Evolutionary conservation across 1,140 invertebrate species (phyloP), one percentile per base, ranked within the genome.

Genomic region (Nomia melanderi): DNA sequence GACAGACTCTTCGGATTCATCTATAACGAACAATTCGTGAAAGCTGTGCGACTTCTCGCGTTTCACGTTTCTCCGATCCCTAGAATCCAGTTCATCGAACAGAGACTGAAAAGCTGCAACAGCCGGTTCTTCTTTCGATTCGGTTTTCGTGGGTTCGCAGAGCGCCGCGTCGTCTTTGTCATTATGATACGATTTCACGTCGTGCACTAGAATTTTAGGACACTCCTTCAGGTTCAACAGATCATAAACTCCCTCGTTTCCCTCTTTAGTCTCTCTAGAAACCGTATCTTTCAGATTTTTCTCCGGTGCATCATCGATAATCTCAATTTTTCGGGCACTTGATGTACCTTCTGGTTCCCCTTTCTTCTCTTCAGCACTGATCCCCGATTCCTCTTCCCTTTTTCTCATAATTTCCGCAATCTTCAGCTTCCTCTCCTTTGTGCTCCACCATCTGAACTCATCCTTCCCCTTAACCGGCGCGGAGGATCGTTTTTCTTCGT

Each of bases 381-480:
- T 69, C 27, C 23, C 44, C 23, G 39, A 29, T 33, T 57, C 65
- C 1, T 77, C 70, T 33, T 82, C 66, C 33, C 36, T 59, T 36
- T 47, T 60, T 17, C 36, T 75, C 44, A 81, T 31, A 3, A 73
- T 67, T 27, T 80, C 70, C 11, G 25, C 59, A 1, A 73, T 14
- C 33, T 70, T 78, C 23, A 60, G 60, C 54, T 74, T 81, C 17
- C 70, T 64, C 12, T 80, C 70, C 36, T 63, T 75, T 12, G 57
- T 66, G 17, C 12, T 69, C 77, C 71, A 83, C 50, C 79, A 39
- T 70, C 57, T 79, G 5, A 65, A 66, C 57, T 44, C 25, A 25
- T 56, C 53, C 20, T 83, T 9, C 9, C 59, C 54, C 41, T 50
- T 47, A 5, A 5, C 54, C 14, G 14, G 33, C 41, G 36, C 23